Evolutionary conservation across 2,888 invertebrate genomes (phyloP).

Genomic region (Acanthosepion lycidas): DNA sequence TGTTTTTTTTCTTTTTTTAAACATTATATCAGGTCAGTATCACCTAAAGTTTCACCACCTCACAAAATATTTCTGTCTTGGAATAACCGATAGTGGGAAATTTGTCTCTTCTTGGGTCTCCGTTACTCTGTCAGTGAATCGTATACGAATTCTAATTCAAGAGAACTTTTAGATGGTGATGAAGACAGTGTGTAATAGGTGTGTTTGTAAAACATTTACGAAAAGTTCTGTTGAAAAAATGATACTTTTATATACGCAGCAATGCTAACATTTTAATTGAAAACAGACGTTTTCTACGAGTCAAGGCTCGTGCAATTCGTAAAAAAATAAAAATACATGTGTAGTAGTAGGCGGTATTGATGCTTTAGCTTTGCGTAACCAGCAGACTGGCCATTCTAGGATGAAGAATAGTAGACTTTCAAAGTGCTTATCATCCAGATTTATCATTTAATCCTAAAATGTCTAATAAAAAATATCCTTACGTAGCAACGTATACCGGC

Average conservation of each 20-base stretch:
- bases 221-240: background rate
- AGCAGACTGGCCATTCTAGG: background rate
- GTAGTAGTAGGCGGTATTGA: background rate
- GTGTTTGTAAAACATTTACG: background rate
- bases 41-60: no score
- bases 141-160: background rate
- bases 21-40: no score
- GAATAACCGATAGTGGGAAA: no score
- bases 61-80: no score
- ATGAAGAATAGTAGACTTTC: background rate
- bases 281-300: background rate
- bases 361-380: background rate
- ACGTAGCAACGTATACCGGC: no score
- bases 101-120: no score
- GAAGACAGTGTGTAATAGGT: background rate
- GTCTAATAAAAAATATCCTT: no score
- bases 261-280: background rate
- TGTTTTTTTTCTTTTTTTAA: no score
- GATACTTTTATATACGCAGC: background rate
- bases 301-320: background rate
- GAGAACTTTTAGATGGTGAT: background rate
- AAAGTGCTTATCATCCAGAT: no score
- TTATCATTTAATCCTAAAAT: no score
- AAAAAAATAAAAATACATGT: background rate
- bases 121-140: background rate